Conservation (phyloP, 2,888 invertebrate species). For the Sminthurinus aureus region DNA sequence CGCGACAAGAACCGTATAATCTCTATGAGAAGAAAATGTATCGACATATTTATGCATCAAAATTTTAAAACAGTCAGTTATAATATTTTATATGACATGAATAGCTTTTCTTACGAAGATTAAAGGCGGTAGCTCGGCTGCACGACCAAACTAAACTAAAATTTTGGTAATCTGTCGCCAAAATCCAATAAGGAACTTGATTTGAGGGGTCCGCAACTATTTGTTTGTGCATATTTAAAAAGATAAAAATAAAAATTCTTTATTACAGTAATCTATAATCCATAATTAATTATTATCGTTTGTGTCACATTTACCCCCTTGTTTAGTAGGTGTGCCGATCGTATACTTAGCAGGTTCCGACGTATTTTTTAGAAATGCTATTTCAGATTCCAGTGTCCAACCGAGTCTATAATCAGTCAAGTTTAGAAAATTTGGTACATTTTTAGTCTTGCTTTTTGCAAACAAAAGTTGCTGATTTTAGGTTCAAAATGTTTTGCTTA, state of each 20-base stretch:
- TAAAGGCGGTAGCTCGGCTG: constrained; percentile 2
- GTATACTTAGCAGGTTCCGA: constrained; percentile 20
- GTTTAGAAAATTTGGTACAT: background rate
- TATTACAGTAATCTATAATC: no score
- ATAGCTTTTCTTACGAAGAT: constrained; percentile 28
- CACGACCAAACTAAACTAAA: constrained; percentile 29
- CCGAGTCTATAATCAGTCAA: background rate
- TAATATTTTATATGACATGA: no score
- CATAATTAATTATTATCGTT: no score
- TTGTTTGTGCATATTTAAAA: no score
- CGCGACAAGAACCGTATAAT: constrained; percentile 16
- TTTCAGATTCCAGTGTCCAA: background rate
- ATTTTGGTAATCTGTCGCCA: constrained; percentile 25
- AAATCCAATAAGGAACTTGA: constrained; percentile 17
- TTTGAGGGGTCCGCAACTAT: background rate
- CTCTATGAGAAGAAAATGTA: no score
- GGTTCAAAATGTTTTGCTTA: no score
- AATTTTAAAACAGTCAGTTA: background rate
- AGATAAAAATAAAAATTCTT: no score
- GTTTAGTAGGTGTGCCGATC: background rate
- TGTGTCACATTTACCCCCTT: constrained; percentile 4
- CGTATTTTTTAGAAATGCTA: background rate
- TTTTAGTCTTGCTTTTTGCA: background rate
- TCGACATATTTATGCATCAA: background rate
- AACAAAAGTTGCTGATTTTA: no score